These are phyloP conservation scores for Heliothis subflexa DNA, from an alignment of 1,140 invertebrate genomes.

Conservation along the genomic window DNA sequence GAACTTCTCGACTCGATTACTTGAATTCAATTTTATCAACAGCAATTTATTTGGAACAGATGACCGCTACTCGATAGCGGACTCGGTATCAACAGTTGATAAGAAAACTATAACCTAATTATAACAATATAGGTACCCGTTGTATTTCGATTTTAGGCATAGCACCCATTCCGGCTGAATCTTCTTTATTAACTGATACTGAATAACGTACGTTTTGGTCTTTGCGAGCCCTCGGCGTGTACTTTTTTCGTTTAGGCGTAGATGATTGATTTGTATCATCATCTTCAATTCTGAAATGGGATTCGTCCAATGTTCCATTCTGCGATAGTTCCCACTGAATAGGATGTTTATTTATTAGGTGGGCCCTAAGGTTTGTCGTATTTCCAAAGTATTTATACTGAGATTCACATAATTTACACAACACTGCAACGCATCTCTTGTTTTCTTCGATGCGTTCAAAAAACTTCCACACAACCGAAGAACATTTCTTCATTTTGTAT, in stretches of 20 bases:
- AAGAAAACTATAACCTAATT: constrained; percentile 54
- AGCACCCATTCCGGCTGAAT: constrained; percentile 54
- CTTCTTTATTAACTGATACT: constrained; percentile 75
- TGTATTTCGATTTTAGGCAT: constrained; percentile 80
- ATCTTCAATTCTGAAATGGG: constrained; percentile 63
- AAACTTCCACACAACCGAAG: constrained; percentile 79
- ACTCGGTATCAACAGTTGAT: constrained; percentile 45
- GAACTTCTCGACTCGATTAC: constrained; percentile 16
- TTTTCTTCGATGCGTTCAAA: constrained; percentile 80
- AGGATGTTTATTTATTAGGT: constrained; percentile 79
- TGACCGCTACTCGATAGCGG: constrained; percentile 26
- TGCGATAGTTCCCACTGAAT: constrained; percentile 80
- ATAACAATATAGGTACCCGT: constrained; percentile 69
- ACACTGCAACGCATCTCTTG: constrained; percentile 72
- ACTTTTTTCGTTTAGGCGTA: constrained; percentile 65
- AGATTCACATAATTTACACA: constrained; percentile 82
- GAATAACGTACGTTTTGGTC: constrained; percentile 81
- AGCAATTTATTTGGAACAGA: not conserved
- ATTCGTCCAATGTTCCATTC: constrained; percentile 71
- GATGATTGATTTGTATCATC: constrained; percentile 67
- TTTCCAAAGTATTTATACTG: constrained; percentile 82
- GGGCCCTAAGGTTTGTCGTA: constrained; percentile 78
- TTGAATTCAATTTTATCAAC: constrained; percentile 19
- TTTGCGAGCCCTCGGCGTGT: constrained; percentile 62
- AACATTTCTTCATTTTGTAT: constrained; percentile 78